Conservation (phyloP, 2,888 invertebrate species). For the Anarsia innoxiella region DNA sequence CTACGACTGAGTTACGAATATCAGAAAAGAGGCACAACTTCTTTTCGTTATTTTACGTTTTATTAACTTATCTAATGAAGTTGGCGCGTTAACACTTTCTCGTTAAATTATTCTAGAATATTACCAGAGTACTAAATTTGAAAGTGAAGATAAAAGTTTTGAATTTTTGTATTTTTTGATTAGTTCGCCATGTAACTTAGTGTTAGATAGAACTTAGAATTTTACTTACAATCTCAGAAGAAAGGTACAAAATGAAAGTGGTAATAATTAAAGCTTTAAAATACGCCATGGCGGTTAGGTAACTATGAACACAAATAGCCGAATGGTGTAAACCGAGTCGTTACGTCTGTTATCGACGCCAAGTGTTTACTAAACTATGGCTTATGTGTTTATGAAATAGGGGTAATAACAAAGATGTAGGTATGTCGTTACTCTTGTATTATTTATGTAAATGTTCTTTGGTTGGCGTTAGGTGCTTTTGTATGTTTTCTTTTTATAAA, state of each 20-base stretch:
- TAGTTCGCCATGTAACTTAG: no score
- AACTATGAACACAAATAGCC: conserved; percentile 9
- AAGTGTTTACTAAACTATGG: conserved; percentile 18
- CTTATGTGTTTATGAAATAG: conserved; percentile 16
- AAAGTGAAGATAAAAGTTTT: no score
- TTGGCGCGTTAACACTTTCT: no score
- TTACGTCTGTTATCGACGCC: conserved; percentile 11
- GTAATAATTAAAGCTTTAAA: conserved; percentile 17
- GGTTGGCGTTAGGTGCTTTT: not conserved
- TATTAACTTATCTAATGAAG: no score
- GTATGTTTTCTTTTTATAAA: conserved; percentile 5
- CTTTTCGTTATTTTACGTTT: no score
- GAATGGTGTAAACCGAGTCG: not conserved
- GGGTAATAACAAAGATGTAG: conserved; percentile 14
- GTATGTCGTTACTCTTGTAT: conserved; percentile 7
- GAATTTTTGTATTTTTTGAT: no score
- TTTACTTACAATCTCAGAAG: conserved; percentile 20
- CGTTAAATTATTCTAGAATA: no score
- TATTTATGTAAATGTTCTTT: conserved; percentile 12
- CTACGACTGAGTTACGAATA: no score
- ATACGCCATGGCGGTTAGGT: conserved; percentile 15
- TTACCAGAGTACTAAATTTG: no score
- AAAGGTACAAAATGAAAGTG: conserved; percentile 18
- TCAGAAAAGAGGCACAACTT: no score
- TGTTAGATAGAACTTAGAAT: no score